Evolutionary conservation across 2,888 invertebrate genomes (phyloP).

Genomic region (Parascotia fuliginaria): DNA sequence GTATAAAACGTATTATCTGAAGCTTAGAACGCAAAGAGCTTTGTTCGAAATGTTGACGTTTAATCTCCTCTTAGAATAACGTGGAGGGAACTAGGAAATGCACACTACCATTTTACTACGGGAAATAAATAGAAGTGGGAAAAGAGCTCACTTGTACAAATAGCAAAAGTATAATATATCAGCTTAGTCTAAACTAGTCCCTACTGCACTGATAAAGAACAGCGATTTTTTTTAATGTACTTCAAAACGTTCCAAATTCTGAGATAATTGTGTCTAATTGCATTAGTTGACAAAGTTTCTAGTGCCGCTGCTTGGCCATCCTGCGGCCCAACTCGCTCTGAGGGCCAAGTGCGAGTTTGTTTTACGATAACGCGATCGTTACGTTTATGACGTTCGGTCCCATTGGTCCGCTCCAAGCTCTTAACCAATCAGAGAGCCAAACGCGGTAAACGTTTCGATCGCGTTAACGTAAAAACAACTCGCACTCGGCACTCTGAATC

Average conservation of each 20-base stretch:
- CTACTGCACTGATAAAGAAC: constrained; percentile 53
- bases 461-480: too few species aligned
- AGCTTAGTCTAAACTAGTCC: constrained; percentile 43
- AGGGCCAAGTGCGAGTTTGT: too few species aligned
- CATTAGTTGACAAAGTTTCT: constrained; percentile 42
- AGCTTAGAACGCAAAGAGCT: constrained; percentile 28
- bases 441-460: too few species aligned
- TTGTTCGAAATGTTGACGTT: constrained; percentile 50
- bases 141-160: constrained; percentile 61
- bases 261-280: constrained; percentile 48
- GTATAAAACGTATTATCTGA: constrained; percentile 33
- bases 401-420: too few species aligned
- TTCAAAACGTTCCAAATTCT: constrained; percentile 44
- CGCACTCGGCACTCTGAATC: too few species aligned
- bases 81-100: constrained; percentile 38
- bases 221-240: constrained; percentile 38
- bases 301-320: constrained; percentile 21
- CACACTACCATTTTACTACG: constrained; percentile 49
- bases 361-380: too few species aligned
- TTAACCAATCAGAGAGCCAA: too few species aligned
- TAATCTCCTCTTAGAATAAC: constrained; percentile 55
- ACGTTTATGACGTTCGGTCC: too few species aligned
- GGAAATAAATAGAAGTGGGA: constrained; percentile 58
- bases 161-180: constrained; percentile 54
- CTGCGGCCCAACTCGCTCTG: constrained; percentile 18